phyloP scores from a whole-genome alignment of 1,140 invertebrate species.

The Bilobella aurantiaca region DNA sequence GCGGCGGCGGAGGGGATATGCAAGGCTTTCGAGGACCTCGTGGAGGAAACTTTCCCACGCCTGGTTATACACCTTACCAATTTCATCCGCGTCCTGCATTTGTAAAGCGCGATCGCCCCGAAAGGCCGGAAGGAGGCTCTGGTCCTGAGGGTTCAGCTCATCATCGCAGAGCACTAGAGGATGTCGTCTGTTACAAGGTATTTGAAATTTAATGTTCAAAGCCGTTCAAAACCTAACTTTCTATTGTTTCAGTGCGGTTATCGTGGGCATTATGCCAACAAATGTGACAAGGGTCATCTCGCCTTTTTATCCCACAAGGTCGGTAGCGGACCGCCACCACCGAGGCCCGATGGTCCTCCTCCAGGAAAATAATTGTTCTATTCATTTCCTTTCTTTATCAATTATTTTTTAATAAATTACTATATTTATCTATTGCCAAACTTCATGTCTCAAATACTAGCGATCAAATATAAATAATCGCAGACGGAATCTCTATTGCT shows the following conservation, averaged over 20 bases:
- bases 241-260: slow-evolving; percentile 65
- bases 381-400: too few species aligned
- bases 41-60: slow-evolving; percentile 3
- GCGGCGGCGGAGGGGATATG: too few species aligned
- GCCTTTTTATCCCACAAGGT: slow-evolving; percentile 72
- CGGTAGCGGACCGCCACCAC: too few species aligned
- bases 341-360: too few species aligned
- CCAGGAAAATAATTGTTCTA: too few species aligned
- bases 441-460: too few species aligned
- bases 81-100: slow-evolving; percentile 32
- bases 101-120: slow-evolving; percentile 24
- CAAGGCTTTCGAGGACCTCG: background rate
- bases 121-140: slow-evolving; percentile 35
- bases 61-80: slow-evolving; percentile 29
- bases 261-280: slow-evolving; percentile 98
- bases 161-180: slow-evolving; percentile 69
- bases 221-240: too few species aligned
- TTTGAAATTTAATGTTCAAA: slow-evolving; percentile 8
- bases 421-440: too few species aligned
- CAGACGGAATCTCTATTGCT: too few species aligned
- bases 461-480: too few species aligned
- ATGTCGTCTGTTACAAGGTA: slow-evolving; percentile 87
- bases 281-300: slow-evolving; percentile 92
- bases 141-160: slow-evolving; percentile 36
- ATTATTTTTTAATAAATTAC: too few species aligned